Conservation (phyloP, 1,140 invertebrate genomes). For the Carcinoscorpius rotundicauda region DNA sequence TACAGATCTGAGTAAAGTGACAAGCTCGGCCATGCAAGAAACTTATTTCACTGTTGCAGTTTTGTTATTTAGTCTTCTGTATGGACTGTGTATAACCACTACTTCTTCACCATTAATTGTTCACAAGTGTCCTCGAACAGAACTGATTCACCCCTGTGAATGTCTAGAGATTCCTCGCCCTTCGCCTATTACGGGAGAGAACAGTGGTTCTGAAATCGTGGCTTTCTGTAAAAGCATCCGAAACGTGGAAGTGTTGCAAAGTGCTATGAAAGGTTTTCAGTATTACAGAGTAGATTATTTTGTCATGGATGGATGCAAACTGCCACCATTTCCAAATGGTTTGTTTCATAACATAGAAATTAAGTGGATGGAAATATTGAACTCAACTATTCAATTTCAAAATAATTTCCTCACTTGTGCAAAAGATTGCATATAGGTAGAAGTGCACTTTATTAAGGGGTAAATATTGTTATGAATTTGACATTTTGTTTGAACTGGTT, state of each 20-base stretch:
- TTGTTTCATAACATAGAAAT: conserved; percentile 23
- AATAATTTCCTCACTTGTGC: conserved; percentile 21
- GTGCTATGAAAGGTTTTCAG: conserved; percentile 23
- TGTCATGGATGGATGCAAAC: conserved; percentile 24
- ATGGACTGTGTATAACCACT: no score
- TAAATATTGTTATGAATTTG: no score
- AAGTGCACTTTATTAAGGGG: no score
- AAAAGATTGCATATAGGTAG: conserved; percentile 6
- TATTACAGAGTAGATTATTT: conserved; percentile 23
- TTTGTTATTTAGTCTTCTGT: no score
- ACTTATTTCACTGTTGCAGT: no score
- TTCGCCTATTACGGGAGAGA: conserved; percentile 2
- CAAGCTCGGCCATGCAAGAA: no score
- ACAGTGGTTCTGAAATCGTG: conserved; percentile 18
- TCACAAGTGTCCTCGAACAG: conserved; percentile 17
- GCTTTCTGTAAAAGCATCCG: conserved; percentile 24
- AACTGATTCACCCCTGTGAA: conserved; percentile 23
- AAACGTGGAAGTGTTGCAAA: conserved; percentile 19
- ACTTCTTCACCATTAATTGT: no score
- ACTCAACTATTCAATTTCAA: conserved; percentile 24
- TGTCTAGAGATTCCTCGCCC: conserved; percentile 17
- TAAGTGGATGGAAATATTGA: conserved; percentile 25
- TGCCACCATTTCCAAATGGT: conserved; percentile 24
- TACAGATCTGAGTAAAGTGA: no score
- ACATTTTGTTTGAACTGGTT: no score